Percentiles rank a stretch among this genome's conserved stretches.
phyloP scores from a whole-genome alignment of 2,113 vertebrate genomes.

The Suricata suricatta region DNA sequence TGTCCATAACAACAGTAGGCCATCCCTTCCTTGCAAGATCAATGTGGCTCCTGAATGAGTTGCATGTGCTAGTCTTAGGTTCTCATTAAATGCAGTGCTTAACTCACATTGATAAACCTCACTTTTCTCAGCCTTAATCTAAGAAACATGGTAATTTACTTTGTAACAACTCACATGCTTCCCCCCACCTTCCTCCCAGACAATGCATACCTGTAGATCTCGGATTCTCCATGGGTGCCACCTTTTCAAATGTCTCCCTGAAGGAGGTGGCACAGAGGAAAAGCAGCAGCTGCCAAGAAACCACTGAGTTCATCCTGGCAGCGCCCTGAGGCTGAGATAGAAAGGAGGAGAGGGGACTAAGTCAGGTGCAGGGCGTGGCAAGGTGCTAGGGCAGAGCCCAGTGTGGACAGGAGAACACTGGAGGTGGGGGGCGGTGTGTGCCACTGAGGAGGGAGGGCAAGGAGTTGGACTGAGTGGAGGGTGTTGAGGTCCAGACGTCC shows the following conservation, averaged over 20 bases:
- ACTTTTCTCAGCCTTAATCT: not conserved
- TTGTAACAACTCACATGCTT: not conserved
- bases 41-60: not conserved
- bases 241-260: slow-evolving; percentile 60
- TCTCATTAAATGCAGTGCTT: not conserved
- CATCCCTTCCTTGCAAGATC: not conserved
- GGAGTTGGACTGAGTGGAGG: not conserved
- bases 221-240: slow-evolving; percentile 13
- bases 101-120: not conserved
- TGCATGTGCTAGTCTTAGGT: not conserved
- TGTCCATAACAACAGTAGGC: too few relatives aligned
- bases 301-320: slow-evolving; percentile 63
- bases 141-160: not conserved
- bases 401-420: not conserved
- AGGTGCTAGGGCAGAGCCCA: not conserved
- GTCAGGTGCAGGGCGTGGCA: not conserved
- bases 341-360: not conserved
- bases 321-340: not conserved
- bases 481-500: not conserved
- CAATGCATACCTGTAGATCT: slow-evolving; percentile 72
- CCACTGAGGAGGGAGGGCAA: not conserved
- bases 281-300: slow-evolving; percentile 71
- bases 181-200: not conserved
- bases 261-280: slow-evolving; percentile 71
- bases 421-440: not conserved